These are phyloP conservation scores for Coecobrya sp. DNA, from an alignment of 2,888 invertebrate genomes.

Conservation along the genomic window DNA sequence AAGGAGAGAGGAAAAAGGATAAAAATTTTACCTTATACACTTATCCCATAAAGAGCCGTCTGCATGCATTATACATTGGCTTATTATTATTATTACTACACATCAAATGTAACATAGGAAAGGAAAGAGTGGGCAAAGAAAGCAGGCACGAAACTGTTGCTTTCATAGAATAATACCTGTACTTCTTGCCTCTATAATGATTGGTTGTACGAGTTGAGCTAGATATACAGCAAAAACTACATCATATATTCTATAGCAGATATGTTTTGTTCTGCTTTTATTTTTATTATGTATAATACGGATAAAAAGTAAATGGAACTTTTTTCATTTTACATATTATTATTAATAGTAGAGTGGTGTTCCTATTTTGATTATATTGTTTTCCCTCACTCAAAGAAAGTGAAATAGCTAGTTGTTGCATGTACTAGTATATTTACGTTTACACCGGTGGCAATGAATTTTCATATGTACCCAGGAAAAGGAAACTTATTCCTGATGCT, in stretches of 20 bases:
- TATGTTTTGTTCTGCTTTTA: conserved; percentile 11
- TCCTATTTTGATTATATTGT: background rate
- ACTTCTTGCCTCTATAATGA: conserved; percentile 13
- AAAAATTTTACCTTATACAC: conserved; percentile 55
- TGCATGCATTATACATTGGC: conserved; percentile 70
- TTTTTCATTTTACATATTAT: conserved; percentile 17
- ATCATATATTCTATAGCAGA: no score
- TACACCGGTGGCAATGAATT: background rate
- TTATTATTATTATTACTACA: conserved; percentile 70
- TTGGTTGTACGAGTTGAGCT: conserved; percentile 8
- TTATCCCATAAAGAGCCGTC: conserved; percentile 66
- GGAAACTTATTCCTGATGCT: background rate
- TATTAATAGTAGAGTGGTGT: background rate
- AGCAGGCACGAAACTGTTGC: conserved; percentile 68
- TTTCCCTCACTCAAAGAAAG: background rate
- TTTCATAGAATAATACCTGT: conserved; percentile 56
- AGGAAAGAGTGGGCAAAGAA: conserved; percentile 46
- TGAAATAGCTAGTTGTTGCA: conserved; percentile 1
- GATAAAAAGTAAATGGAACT: conserved; percentile 18
- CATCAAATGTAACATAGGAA: conserved; percentile 47
- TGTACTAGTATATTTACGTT: background rate
- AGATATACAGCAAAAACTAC: background rate
- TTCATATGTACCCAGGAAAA: conserved; percentile 13
- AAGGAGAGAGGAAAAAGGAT: conserved; percentile 12
- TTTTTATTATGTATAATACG: background rate